Base-by-base conservation (phyloP, 2,888 invertebrate species). In the Mesorhabditis belari region DNA sequence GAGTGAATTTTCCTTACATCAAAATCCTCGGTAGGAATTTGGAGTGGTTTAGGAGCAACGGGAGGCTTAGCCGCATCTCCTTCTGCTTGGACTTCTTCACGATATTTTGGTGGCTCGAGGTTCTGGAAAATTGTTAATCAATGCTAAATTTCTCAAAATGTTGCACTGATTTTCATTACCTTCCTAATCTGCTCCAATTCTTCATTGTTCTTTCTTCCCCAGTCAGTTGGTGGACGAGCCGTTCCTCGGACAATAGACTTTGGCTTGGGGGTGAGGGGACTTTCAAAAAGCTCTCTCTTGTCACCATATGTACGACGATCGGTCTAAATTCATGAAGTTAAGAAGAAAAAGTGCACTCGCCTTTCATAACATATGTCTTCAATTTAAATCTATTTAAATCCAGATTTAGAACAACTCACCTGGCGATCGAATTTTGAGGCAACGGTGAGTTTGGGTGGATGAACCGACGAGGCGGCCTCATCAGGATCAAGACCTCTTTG, bases 381-480 rank as follows among this genome's bases (percentile, higher is more conserved):
- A n/a, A n/a, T n/a, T n/a, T n/a, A n/a, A n/a, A n/a, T n/a, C n/a
- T n/a, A n/a, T n/a, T n/a, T n/a, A n/a, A n/a, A n/a, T n/a, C n/a
- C n/a, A n/a, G n/a, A 17, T 35, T 1, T n/a, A 35, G 6, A 35
- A 35, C 12, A 35, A 35, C 12, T 35, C 44, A 35, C 44, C 85
- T 93, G 91, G 85, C 94, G 87, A 86, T 95, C 95, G 86, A 93
- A 95, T 87, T 95, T 95, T 86, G 93, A 94, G 84, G 94, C 92
- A 83, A 93, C 92, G 58, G 67, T 67, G 65, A 71, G 63, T 64
- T 74, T 74, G 56, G 74, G 74, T 54, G 76, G 76, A 58, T 76
- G 75, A 51, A 67, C 93, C 91, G 76, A 73, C 61, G 72, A 70
- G 52, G 74, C 75, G 56, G 75, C 78, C 63, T 79, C 77, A 52